Evolutionary conservation across 1,140 invertebrate species (phyloP).

Genomic region (Neodiprion pinetum): DNA sequence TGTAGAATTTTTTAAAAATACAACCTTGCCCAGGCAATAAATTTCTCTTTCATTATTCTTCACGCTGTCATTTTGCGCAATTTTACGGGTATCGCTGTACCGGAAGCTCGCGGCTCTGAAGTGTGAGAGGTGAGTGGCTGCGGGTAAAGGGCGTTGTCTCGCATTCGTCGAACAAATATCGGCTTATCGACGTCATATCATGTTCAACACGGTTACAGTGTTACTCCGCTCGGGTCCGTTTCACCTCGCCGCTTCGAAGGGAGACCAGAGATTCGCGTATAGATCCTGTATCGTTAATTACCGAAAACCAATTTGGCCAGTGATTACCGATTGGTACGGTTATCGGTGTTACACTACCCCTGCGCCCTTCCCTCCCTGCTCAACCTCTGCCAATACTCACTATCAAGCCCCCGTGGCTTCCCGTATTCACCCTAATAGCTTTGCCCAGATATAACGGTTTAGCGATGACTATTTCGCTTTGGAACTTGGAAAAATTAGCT

Average conservation of each 20-base stretch:
- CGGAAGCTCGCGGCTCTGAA: not conserved
- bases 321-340: slow-evolving; percentile 7
- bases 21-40: not conserved
- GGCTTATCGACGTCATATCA: not conserved
- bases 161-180: not conserved
- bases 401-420: not conserved
- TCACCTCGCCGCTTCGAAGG: not conserved
- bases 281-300: not conserved
- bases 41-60: not conserved
- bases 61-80: not conserved
- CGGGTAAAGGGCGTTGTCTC: not conserved
- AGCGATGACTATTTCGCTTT: too few relatives aligned
- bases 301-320: slow-evolving; percentile 5
- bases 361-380: not conserved
- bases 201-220: not conserved
- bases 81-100: not conserved
- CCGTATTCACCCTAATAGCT: not conserved
- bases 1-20: not conserved
- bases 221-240: not conserved
- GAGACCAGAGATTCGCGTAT: not conserved
- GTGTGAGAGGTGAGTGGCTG: not conserved
- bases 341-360: not conserved
- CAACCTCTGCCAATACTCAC: too few relatives aligned
- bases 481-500: too few relatives aligned
- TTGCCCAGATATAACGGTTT: too few relatives aligned